Conservation (phyloP, 1,140 invertebrate species). For the Euglossa dilemma region DNA sequence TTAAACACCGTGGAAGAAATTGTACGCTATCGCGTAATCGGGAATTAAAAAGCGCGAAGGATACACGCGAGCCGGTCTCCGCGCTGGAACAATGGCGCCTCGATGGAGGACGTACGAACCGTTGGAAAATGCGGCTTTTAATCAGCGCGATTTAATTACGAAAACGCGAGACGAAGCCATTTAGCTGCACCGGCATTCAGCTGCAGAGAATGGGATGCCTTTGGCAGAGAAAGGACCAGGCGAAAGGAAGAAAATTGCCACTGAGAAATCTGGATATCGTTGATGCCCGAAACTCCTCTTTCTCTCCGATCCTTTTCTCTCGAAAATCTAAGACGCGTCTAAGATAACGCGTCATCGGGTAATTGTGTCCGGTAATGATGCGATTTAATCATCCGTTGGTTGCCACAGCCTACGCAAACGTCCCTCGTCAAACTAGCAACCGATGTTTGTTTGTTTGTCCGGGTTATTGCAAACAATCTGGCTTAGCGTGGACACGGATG, state of each 20-base stretch:
- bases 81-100: too few species aligned
- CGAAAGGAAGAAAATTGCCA: not conserved
- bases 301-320: too few species aligned
- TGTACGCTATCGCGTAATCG: not conserved
- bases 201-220: not conserved
- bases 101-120: not conserved
- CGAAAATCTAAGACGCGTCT: too few species aligned
- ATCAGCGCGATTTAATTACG: conserved; percentile 34
- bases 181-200: not conserved
- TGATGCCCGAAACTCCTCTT: too few species aligned
- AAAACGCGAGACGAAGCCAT: conserved; percentile 7
- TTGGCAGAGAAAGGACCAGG: not conserved
- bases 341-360: not conserved
- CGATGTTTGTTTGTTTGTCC: not conserved
- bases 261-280: not conserved
- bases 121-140: conserved; percentile 9
- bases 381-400: not conserved
- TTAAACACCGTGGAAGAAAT: not conserved
- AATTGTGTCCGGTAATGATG: not conserved
- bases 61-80: not conserved
- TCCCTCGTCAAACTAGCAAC: not conserved
- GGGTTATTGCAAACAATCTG: not conserved
- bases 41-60: not conserved
- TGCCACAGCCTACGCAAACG: not conserved
- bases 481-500: not conserved